Conservation (phyloP, 2,797 vertebrate genomes). For the Lutjanus campechanus region DNA sequence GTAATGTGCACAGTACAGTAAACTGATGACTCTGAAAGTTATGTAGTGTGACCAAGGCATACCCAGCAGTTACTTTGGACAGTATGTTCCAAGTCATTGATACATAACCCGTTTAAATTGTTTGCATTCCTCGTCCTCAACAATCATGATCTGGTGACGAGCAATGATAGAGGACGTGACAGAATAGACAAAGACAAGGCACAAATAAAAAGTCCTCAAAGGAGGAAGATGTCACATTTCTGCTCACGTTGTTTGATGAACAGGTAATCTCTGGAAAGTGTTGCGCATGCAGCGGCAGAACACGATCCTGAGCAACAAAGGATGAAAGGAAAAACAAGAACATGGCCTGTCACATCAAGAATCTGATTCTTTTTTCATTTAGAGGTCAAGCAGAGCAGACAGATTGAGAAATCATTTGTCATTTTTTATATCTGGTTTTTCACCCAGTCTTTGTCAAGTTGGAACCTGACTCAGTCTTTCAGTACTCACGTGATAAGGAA, state of each 20-base stretch:
- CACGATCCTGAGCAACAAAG: slow-evolving; percentile 10
- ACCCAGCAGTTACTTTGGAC: background rate
- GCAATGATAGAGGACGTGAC: background rate
- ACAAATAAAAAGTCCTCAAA: slow-evolving; percentile 2
- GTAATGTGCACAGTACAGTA: too few species aligned
- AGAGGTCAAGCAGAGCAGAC: slow-evolving; percentile 21
- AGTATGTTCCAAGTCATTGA: too few species aligned
- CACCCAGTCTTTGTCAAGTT: background rate
- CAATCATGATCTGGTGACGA: background rate
- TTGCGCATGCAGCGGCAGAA: slow-evolving; percentile 18
- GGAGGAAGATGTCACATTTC: background rate
- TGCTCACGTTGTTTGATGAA: slow-evolving; percentile 26
- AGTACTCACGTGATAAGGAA: background rate
- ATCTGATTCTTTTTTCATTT: slow-evolving; percentile 15
- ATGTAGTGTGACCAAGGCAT: too few species aligned
- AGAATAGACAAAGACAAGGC: slow-evolving; percentile 9
- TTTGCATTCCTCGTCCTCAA: too few species aligned
- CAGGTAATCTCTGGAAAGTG: slow-evolving; percentile 23
- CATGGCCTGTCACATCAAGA: background rate
- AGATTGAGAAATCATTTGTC: slow-evolving; percentile 15
- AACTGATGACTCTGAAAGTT: too few species aligned
- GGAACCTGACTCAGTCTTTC: background rate
- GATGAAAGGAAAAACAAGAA: slow-evolving; percentile 29
- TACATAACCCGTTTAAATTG: too few species aligned
- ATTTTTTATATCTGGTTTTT: slow-evolving; percentile 18